phyloP scores from a whole-genome alignment of 2,797 vertebrate genomes.

The Platalea minor region DNA sequence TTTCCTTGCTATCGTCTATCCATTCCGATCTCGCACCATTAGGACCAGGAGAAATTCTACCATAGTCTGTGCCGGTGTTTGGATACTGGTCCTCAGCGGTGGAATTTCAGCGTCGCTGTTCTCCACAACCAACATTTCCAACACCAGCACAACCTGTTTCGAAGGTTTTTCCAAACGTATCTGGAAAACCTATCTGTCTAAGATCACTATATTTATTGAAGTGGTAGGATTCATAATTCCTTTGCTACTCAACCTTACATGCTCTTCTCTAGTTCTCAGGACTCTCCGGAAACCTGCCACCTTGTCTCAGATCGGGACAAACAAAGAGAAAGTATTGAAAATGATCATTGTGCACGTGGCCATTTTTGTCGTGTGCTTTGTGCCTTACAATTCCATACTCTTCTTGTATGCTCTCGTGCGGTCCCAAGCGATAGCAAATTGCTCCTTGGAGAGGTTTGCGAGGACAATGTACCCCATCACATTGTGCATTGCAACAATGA shows the following conservation, averaged over 20 bases:
- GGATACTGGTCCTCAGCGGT: constrained; percentile 93
- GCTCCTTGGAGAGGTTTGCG: constrained; percentile 89
- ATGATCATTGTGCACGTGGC: constrained; percentile 96
- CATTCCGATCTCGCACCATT: constrained; percentile 90
- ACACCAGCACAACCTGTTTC: constrained; percentile 90
- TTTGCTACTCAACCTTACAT: constrained; percentile 89
- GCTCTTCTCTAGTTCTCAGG: constrained; percentile 91
- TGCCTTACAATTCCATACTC: constrained; percentile 97
- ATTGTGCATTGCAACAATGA: constrained; percentile 90
- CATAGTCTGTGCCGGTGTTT: constrained; percentile 89
- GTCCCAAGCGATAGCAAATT: constrained; percentile 90
- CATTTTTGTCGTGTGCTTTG: constrained; percentile 96
- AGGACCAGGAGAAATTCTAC: constrained; percentile 89
- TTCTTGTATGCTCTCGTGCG: constrained; percentile 94
- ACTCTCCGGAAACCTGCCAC: constrained; percentile 90
- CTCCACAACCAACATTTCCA: constrained; percentile 91
- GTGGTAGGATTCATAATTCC: constrained; percentile 95
- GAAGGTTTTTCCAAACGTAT: constrained; percentile 96
- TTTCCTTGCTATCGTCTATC: constrained; percentile 95
- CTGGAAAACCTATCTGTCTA: constrained; percentile 96
- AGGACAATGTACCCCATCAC: constrained; percentile 94
- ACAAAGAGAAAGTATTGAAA: constrained; percentile 91
- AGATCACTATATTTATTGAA: constrained; percentile 99
- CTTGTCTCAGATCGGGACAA: constrained; percentile 89
- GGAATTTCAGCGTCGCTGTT: constrained; percentile 95